These are phyloP conservation scores for Rhegmatorhina hoffmannsi DNA, from an alignment of 2,113 vertebrate genomes.

Conservation along the genomic window DNA sequence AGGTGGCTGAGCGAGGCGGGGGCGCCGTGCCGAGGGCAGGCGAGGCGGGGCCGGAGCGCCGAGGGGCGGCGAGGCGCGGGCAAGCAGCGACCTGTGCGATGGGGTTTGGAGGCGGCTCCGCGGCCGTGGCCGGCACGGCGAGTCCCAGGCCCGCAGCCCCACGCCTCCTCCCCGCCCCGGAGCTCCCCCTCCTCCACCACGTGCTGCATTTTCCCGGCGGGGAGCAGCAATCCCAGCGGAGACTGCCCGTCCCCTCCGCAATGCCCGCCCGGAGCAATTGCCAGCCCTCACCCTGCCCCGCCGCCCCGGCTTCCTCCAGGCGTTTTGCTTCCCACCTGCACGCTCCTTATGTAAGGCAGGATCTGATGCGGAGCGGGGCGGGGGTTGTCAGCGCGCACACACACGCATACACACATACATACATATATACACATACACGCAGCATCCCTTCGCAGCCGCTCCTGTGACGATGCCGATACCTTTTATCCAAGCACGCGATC, in stretches of 20 bases:
- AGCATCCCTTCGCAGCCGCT: background rate
- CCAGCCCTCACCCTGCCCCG: background rate
- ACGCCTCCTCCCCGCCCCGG: background rate
- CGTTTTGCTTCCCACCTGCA: constrained; percentile 1
- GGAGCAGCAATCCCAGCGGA: background rate
- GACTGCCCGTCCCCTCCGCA: background rate
- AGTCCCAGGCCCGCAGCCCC: background rate
- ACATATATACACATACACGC: accelerated
- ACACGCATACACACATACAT: too few species aligned
- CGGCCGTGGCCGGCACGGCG: background rate
- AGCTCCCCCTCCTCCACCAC: background rate
- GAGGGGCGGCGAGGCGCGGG: too few species aligned
- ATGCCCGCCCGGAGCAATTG: background rate
- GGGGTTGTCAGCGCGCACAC: background rate
- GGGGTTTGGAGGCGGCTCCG: background rate
- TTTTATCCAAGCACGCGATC: constrained; percentile 95
- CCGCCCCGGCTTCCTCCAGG: background rate
- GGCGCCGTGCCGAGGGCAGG: background rate
- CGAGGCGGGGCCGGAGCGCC: background rate
- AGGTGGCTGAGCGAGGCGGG: background rate
- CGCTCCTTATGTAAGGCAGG: constrained; percentile 15
- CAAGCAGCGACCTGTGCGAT: too few species aligned
- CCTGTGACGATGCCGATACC: constrained; percentile 73
- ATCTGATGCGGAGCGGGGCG: background rate
- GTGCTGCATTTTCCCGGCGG: background rate